A percentile compares a stretch with the other conserved stretches of the same genome.
These are phyloP conservation scores for Myxocyprinus asiaticus DNA, from an alignment of 2,113 vertebrate species.

Conservation along the genomic window DNA sequence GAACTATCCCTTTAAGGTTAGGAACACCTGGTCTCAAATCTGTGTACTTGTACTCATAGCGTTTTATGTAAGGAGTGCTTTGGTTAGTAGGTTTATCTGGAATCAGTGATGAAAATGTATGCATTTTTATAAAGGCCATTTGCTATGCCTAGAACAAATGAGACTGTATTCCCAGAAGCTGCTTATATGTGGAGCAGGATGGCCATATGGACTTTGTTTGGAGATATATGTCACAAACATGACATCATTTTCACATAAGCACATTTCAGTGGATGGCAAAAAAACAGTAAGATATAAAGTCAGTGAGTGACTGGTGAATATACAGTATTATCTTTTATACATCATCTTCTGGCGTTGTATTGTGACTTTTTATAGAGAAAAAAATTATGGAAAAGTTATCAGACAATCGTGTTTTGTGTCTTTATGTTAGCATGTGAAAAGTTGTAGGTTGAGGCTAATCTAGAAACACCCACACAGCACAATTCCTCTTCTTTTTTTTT, in stretches of 20 bases:
- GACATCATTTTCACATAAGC: neutral
- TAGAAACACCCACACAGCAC: neutral
- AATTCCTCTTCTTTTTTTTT: slow-evolving; percentile 5
- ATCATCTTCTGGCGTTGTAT: neutral
- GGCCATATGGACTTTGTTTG: slow-evolving; percentile 12
- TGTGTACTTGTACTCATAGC: too few species aligned
- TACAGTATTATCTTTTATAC: neutral
- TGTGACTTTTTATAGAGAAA: neutral
- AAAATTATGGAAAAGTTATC: neutral
- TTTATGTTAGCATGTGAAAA: neutral
- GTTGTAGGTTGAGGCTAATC: neutral
- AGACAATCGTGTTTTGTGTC: neutral
- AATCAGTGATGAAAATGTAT: neutral
- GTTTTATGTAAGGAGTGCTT: too few species aligned
- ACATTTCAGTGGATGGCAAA: too few species aligned
- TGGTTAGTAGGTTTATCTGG: neutral
- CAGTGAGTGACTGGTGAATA: neutral
- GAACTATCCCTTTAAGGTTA: neutral
- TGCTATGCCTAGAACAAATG: neutral
- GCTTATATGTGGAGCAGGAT: neutral
- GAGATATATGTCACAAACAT: neutral
- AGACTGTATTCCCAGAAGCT: slow-evolving; percentile 25
- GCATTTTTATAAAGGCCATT: too few species aligned
- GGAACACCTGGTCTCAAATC: neutral
- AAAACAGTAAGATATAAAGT: too few species aligned